Base-by-base conservation (phyloP, 2,113 vertebrate genomes). In the Pangasianodon gigas region DNA sequence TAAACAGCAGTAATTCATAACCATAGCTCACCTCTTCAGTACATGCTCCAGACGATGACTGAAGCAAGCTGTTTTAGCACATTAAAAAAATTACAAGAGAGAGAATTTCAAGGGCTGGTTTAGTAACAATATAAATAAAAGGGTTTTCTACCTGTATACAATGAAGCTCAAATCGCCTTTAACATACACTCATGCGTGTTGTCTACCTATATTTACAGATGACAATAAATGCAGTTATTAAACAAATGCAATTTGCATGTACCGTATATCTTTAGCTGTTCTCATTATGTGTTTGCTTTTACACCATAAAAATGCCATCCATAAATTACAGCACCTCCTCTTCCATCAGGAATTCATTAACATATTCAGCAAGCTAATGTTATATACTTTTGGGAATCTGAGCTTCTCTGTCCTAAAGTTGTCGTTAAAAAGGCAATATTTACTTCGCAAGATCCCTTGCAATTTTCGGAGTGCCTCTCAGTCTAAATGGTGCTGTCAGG, bases 401-500 rank as follows among this genome's bases (percentile, higher is more conserved):
- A 87, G 84, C 79, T 91, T 87, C 87, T 91, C 89, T 89, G 89
- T n/a, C 85, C 83, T 88, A 89, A 89, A 88, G 89, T 90, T 91
- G 92, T 92, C 90, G 87, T 92, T 92, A 92, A 91, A 91, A 90
- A 89, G 83, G 88, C 89, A 90, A 92, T 92, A 92, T 92, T 91
- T 92, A 90, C 90, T 90, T 93, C 87, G 87, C 88, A 90, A 87
- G 88, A 91, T 90, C 85, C 86, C 79, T 90, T 88, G 77, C 90
- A 93, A 92, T 93, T 91, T 93, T 91, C 92, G 84, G 90, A 93
- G 92, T 93, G 92, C 85, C 91, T 90, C 92, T 87, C 84, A 69
- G 75, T 88, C 90, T 84, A 87, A 86, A 84, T 90, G 80, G 80
- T 69, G 87, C 77, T 91, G 91, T 90, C 88, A 90, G 83, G 90